Percentiles rank a stretch among this genome's conserved stretches.
Conservation (phyloP, 1,140 invertebrate genomes). For the Drosophila persimilis region DNA sequence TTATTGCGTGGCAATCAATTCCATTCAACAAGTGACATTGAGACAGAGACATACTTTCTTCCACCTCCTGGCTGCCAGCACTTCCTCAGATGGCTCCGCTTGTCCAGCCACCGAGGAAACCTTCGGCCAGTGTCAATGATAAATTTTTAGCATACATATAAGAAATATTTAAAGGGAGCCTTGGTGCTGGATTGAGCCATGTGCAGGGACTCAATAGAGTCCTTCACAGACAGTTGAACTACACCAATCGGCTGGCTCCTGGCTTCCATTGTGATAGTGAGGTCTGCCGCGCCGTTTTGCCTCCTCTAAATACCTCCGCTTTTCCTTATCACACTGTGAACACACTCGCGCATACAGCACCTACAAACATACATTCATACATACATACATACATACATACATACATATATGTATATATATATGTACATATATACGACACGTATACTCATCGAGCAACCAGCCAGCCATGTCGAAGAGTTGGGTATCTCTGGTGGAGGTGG, state of each 20-base stretch:
- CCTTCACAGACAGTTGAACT: constrained; percentile 43
- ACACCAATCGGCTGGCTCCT: constrained; percentile 37
- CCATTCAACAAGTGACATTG: constrained; percentile 80
- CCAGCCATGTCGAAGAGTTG: background rate
- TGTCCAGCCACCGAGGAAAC: background rate
- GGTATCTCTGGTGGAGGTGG: constrained; percentile 1
- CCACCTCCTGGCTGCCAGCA: constrained; percentile 18
- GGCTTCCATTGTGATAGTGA: constrained; percentile 2
- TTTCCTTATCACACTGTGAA: constrained; percentile 54
- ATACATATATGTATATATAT: constrained; percentile 7
- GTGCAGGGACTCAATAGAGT: constrained; percentile 1
- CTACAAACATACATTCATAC: constrained; percentile 26
- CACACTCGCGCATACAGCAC: constrained; percentile 21
- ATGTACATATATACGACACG: background rate
- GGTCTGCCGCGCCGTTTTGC: constrained; percentile 1
- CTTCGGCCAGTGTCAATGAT: constrained; percentile 35
- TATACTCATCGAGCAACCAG: background rate
- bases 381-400: constrained; percentile 21
- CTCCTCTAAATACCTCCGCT: constrained; percentile 4
- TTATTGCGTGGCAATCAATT: constrained; percentile 77
- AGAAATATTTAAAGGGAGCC: constrained; percentile 35
- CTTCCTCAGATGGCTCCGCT: no score
- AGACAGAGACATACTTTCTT: constrained; percentile 24
- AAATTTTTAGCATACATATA: constrained; percentile 16
- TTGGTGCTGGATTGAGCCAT: no score